A percentile compares a stretch with the other conserved stretches of the same genome.
phyloP scores from a whole-genome alignment of 2,797 vertebrate genomes.

The Acanthis flammea region DNA sequence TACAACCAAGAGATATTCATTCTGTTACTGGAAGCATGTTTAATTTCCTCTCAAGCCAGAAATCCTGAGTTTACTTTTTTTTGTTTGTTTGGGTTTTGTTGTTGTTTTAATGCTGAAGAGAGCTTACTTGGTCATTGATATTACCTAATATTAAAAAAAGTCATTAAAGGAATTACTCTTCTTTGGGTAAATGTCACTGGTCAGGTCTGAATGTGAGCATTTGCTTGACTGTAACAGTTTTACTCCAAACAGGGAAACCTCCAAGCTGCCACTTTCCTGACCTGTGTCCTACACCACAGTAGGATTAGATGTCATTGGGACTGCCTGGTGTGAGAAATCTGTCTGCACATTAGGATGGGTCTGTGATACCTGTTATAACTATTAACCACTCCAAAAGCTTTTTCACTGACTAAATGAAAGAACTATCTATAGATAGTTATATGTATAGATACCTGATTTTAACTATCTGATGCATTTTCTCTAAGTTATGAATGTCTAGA shows the following conservation, averaged over 20 bases:
- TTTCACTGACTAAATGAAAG: neutral
- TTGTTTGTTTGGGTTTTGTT: neutral
- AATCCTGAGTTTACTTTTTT: accelerated
- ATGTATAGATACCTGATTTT: neutral
- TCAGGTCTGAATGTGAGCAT: neutral
- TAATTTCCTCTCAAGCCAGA: neutral
- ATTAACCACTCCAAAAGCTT: neutral
- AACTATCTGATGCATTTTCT: neutral
- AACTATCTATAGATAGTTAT: neutral
- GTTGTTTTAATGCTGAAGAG: neutral
- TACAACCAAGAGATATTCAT: neutral
- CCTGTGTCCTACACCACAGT: neutral
- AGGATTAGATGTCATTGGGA: neutral
- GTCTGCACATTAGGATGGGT: neutral
- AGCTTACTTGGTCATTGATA: neutral
- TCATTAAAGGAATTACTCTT: neutral
- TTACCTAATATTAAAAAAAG: neutral
- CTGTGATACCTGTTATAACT: neutral
- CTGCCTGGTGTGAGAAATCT: neutral
- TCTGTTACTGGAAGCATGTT: neutral
- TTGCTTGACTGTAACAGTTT: neutral
- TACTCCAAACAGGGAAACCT: neutral
- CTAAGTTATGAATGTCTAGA: neutral
- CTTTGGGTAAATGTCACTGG: neutral
- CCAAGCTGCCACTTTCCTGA: neutral